Evolutionary conservation across 2,888 invertebrate genomes (phyloP), one percentile per base, ranked within the genome.

Genomic region (Meandrusa payeni): DNA sequence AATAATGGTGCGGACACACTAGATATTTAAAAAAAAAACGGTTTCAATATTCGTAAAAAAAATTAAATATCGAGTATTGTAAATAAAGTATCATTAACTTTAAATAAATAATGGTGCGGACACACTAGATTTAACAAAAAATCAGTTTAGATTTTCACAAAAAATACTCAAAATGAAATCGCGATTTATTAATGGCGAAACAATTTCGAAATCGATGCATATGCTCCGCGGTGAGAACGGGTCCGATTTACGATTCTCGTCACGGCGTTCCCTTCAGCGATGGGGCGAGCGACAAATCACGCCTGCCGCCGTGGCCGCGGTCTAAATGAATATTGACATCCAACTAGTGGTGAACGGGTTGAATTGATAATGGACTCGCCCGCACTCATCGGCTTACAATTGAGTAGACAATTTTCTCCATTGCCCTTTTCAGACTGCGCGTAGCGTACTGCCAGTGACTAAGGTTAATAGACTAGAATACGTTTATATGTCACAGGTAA

Each of bases 271-370:
- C 61, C 64, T 57, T 51, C 61, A 55, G 56, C 53, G 53, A 39
- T 47, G 53, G 55, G 57, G 58, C 52, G 58, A 54, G 59, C 69
- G 76, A 74, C 76, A 75, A 78, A 80, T 80, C 79, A 80, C 78
- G 78, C 75, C 68, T 67, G 64, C 61, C 56, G 55, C 59, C 57
- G 67, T 59, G 65, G 62, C 70, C 67, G 57, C 66, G 55, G 64
- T 55, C 72, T 78, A 81, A 85, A 86, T 86, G 79, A 85, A 83
- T 86, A 86, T 85, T 86, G 86, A 86, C 86, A 81, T 72, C 78
- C 70, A 67, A 72, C 70, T 75, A 76, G 73, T 65, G 51, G 59
- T 41, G 65, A 76, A 72, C 69, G 75, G 74, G 68, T 73, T 75
- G 83, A 85, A 85, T 83, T 78, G 75, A 75, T 83, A 83, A 83